Percentiles rank a stretch among this genome's conserved stretches.
Evolutionary conservation across 2,888 invertebrate species (phyloP).

Genomic region (Plusia festucae): DNA sequence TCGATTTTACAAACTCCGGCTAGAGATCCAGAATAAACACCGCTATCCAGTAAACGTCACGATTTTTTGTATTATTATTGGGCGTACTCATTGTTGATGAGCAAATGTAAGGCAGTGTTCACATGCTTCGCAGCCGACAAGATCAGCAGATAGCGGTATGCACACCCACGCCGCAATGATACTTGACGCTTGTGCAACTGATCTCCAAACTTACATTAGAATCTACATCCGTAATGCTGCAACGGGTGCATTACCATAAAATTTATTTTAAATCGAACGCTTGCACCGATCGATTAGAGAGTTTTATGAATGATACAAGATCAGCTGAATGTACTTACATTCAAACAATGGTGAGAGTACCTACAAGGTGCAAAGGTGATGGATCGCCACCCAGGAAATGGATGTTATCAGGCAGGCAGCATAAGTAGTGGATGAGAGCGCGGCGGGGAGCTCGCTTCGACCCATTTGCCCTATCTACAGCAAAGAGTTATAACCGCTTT

Average conservation of each 20-base stretch:
- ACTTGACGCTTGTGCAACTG: conserved; percentile 79
- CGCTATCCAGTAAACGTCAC: conserved; percentile 15
- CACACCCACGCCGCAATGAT: conserved; percentile 74
- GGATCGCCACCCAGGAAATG: conserved; percentile 78
- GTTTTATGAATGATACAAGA: conserved; percentile 58
- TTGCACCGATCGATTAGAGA: conserved; percentile 49
- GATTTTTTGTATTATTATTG: background rate
- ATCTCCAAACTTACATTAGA: conserved; percentile 73
- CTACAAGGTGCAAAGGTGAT: conserved; percentile 67
- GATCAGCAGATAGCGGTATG: conserved; percentile 63
- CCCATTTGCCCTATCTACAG: conserved; percentile 63
- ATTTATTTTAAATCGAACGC: conserved; percentile 74
- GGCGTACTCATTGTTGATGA: background rate
- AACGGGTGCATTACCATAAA: conserved; percentile 80
- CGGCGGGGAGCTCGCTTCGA: conserved; percentile 70
- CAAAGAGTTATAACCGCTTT: conserved; percentile 57
- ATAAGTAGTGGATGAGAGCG: conserved; percentile 65
- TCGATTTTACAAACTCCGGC: conserved; percentile 40
- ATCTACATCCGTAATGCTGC: conserved; percentile 70
- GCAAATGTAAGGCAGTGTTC: conserved; percentile 45
- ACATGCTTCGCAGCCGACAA: conserved; percentile 42
- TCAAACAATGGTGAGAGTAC: conserved; percentile 80
- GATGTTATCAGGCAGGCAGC: conserved; percentile 72
- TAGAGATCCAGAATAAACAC: conserved; percentile 22
- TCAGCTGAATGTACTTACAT: conserved; percentile 55